Conservation (phyloP, 1,140 invertebrate genomes). For the Antheraea mylitta region DNA sequence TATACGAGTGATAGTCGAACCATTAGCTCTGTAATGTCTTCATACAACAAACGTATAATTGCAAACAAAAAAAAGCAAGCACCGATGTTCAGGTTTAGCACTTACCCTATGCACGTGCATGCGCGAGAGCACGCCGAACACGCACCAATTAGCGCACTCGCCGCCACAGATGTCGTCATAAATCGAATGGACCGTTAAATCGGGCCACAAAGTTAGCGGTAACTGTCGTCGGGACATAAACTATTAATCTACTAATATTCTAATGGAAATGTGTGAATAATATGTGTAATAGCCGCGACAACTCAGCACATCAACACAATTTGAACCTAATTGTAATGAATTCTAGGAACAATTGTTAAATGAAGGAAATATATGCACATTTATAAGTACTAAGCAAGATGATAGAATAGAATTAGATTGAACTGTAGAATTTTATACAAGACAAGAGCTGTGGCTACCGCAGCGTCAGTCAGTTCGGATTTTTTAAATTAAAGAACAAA, state of each 20-base stretch:
- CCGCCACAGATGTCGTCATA: constrained; percentile 48
- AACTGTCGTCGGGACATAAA: background rate
- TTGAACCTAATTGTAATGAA: no score
- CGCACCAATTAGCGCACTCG: constrained; percentile 56
- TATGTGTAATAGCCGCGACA: no score
- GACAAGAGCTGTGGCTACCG: no score
- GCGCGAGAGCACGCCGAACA: constrained; percentile 28
- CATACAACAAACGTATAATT: constrained; percentile 8
- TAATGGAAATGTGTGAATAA: no score
- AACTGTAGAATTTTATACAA: no score
- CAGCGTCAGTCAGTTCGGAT: no score
- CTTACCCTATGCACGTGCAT: constrained; percentile 22
- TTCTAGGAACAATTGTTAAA: no score
- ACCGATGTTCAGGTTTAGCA: constrained; percentile 16
- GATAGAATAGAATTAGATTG: no score
- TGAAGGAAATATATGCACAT: no score
- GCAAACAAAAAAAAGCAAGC: background rate
- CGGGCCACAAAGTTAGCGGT: constrained; percentile 26
- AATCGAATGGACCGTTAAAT: constrained; percentile 46
- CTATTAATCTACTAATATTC: background rate
- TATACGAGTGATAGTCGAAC: constrained; percentile 4
- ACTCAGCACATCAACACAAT: no score
- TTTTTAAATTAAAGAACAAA: no score
- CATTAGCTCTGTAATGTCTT: constrained; percentile 8
- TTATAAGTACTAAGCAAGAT: no score